These are phyloP conservation scores for Neotoxoptera formosana DNA, from an alignment of 1,140 invertebrate species.

Conservation along the genomic window DNA sequence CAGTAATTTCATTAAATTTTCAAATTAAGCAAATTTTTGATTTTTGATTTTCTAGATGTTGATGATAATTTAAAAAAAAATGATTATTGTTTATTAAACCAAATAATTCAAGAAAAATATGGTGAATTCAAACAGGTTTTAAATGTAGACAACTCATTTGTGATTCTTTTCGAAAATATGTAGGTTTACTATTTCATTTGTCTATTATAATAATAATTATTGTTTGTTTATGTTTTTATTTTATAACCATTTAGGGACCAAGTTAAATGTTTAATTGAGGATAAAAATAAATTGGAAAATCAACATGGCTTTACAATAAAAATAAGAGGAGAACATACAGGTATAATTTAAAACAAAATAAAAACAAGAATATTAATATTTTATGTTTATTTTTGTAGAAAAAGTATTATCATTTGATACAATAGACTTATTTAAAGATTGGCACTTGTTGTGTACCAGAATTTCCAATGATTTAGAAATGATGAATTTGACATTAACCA, in stretches of 20 bases:
- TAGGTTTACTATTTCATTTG: background rate
- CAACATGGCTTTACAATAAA: background rate
- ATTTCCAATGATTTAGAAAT: background rate
- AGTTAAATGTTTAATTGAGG: background rate
- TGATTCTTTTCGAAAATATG: conserved; percentile 6
- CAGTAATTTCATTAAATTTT: background rate
- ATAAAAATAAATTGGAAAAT: background rate
- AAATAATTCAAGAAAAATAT: conserved; percentile 14
- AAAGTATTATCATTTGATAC: background rate
- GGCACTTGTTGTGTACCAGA: background rate
- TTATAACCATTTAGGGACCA: background rate
- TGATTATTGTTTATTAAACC: background rate
- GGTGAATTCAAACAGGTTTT: background rate
- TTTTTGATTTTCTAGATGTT: background rate
- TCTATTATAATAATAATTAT: background rate
- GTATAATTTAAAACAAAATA: conserved; percentile 5
- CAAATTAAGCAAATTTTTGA: background rate
- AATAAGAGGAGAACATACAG: background rate
- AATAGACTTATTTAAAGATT: conserved; percentile 17
- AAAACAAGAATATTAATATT: background rate
- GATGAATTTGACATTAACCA: background rate
- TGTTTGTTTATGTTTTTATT: background rate
- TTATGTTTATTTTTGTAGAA: conserved; percentile 2
- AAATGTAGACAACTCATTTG: background rate
- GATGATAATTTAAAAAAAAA: background rate